Conservation (phyloP, 2,113 vertebrate species). For the Tor tambroides region DNA sequence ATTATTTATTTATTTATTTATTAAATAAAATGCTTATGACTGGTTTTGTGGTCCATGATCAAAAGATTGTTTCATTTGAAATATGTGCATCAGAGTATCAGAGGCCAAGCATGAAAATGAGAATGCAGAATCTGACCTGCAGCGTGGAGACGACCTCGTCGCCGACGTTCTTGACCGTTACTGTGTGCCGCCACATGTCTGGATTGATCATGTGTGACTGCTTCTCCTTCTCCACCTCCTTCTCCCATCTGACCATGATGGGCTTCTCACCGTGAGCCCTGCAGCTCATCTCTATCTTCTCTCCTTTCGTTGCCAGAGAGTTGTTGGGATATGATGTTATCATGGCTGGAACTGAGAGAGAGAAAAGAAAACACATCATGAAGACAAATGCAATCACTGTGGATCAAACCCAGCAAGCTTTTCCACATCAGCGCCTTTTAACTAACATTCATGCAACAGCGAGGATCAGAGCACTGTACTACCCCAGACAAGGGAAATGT, state of each 20-base stretch:
- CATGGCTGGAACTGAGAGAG: conserved; percentile 90
- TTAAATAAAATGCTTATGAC: too few species aligned
- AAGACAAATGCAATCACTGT: not conserved
- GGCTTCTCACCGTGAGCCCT: conserved; percentile 95
- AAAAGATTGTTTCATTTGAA: not conserved
- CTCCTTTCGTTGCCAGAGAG: conserved; percentile 94
- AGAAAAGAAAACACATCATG: not conserved
- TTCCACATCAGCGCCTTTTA: not conserved
- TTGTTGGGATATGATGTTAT: conserved; percentile 98
- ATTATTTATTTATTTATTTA: too few species aligned
- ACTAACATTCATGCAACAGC: not conserved
- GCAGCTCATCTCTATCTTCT: conserved; percentile 98
- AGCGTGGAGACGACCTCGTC: conserved; percentile 96
- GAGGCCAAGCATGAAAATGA: not conserved
- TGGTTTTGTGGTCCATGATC: too few species aligned
- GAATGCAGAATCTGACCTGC: conserved; percentile 76
- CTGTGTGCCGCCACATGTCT: conserved; percentile 94
- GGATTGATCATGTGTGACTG: conserved; percentile 97
- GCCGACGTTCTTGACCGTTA: conserved; percentile 91
- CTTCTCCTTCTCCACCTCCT: conserved; percentile 90
- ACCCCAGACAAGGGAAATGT: not conserved
- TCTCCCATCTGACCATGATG: conserved; percentile 99
- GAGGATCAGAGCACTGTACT: not conserved
- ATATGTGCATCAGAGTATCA: not conserved
- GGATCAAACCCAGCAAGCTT: not conserved